Base-by-base conservation (phyloP, 2,888 invertebrate species). In the Scaptomyza flava region DNA sequence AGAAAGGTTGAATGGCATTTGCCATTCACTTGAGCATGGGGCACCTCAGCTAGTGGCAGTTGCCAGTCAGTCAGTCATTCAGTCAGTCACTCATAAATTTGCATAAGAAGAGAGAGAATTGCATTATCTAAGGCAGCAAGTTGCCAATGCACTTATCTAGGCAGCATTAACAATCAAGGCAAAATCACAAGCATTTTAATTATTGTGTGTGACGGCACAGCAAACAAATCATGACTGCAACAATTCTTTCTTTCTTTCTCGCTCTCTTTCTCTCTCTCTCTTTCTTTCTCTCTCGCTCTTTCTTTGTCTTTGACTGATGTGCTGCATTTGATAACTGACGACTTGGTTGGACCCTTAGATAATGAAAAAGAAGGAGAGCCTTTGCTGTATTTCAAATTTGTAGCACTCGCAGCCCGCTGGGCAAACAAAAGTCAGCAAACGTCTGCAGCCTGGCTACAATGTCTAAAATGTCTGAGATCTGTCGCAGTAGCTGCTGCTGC, bases 1-100 rank as follows among this genome's bases (percentile, higher is more conserved):
- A 81, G 83, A 82, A 83, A 86, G 84, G 79, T 84, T 87, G 79
- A 79, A 81, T 74, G 73, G 81, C 82, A 81, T 68, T 74, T 76
- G 81, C 72, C 84, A 74, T 79, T 75, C 77, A 69, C 83, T 60
- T 45, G 63, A 57, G 17, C 23, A n/a, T 17, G 63, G 47, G 36
- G 36, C 42, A 63, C 45, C 43, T 23, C 34, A 34, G 23, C 80
- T 69, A 66, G 72, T 72, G 77, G 64, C 79, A 76, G 73, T 66
- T 78, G 56, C 58, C 74, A 63, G 61, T 80, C 80, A 17, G 17
- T 17, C 17, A 64, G 64, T 43, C 57, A 56, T 38, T 60, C 57
- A 46, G 52, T 62, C 65, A 68, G 75, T 67, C 72, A 61, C 63
- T 82, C 85, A 87, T 84, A 84, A 84, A 84, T 84, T 84, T 84